phyloP scores from a whole-genome alignment of 2,113 vertebrate genomes.

The Odocoileus virginianus region DNA sequence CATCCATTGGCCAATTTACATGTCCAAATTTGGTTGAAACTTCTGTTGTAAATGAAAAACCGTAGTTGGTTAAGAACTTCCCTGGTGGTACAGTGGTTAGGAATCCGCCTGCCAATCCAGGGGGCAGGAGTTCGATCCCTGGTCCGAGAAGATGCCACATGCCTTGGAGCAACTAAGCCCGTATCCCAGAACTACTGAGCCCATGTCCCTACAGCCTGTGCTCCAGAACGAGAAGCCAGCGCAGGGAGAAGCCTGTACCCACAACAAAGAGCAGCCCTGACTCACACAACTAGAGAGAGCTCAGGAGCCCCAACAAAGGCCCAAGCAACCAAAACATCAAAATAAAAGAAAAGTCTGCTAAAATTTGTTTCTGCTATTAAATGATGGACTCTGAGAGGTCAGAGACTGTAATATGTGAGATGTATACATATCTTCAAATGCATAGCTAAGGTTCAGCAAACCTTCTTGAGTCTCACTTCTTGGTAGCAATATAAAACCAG shows the following conservation, averaged over 20 bases:
- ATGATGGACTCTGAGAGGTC: neutral
- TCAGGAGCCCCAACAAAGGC: neutral
- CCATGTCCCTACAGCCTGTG: neutral
- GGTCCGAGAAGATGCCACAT: neutral
- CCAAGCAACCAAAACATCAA: neutral
- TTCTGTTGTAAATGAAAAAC: neutral
- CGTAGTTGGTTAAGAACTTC: neutral
- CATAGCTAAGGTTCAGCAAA: neutral
- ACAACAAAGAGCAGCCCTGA: neutral
- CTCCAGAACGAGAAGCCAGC: fast-evolving
- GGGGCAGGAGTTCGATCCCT: neutral
- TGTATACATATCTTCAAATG: neutral
- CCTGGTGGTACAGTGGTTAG: neutral
- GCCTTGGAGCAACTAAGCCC: neutral
- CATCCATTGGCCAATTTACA: neutral
- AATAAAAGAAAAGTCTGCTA: neutral
- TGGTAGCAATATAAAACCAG: neutral
- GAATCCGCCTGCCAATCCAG: neutral
- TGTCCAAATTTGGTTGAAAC: neutral
- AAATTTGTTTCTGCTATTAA: neutral
- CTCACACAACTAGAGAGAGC: fast-evolving
- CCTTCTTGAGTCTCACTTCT: neutral
- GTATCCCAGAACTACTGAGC: neutral
- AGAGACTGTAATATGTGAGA: neutral
- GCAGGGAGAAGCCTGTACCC: fast-evolving